Conservation (phyloP, 2,797 vertebrate species). For the Erpetoichthys calabaricus region DNA sequence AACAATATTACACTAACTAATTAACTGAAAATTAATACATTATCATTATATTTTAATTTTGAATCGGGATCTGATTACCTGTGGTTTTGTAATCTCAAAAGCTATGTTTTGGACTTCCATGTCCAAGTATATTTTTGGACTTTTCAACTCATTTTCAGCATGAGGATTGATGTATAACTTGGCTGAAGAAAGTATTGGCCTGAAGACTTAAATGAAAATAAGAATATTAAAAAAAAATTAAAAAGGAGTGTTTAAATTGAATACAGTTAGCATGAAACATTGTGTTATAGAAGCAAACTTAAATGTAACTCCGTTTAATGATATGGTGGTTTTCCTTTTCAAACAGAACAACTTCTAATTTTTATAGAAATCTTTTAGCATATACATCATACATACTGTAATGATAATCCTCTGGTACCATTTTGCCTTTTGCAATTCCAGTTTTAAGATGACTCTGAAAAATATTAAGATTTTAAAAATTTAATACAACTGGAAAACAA, state of each 20-base stretch:
- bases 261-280: background rate
- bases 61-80: slow-evolving; percentile 42
- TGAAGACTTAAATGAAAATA: slow-evolving; percentile 59
- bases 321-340: too few species aligned
- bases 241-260: background rate
- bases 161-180: slow-evolving; percentile 78
- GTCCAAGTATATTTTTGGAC: slow-evolving; percentile 66
- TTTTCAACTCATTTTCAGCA: slow-evolving; percentile 68
- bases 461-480: background rate
- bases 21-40: background rate
- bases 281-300: background rate
- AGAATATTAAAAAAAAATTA: background rate
- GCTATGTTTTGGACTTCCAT: slow-evolving; percentile 86
- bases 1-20: too few species aligned
- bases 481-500: too few species aligned
- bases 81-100: slow-evolving; percentile 75
- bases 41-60: background rate
- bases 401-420: slow-evolving; percentile 32
- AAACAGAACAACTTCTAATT: too few species aligned
- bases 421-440: slow-evolving; percentile 36
- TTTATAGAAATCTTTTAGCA: too few species aligned
- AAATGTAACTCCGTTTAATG: background rate
- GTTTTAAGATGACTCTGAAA: slow-evolving; percentile 42
- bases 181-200: slow-evolving; percentile 80
- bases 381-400: slow-evolving; percentile 48